A percentile compares a stretch with the other conserved stretches of the same genome.
Conservation (phyloP, 2,113 vertebrate species). For the Setophaga coronata region DNA sequence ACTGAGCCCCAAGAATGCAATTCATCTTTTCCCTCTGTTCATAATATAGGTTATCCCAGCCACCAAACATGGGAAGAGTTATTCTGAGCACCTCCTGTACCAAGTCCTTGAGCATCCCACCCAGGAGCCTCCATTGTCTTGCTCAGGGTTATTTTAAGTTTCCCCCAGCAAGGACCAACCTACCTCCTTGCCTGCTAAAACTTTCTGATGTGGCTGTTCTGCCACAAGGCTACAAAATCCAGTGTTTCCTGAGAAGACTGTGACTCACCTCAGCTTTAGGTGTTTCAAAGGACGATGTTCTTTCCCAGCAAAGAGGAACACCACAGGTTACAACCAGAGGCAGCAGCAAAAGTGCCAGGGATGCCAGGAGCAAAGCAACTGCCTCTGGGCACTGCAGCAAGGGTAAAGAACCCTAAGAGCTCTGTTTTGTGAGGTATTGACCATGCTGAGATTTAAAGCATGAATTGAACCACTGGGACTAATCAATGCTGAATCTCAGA, state of each 20-base stretch:
- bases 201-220: not conserved
- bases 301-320: not conserved
- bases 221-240: not conserved
- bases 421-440: not conserved
- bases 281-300: not conserved
- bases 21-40: not conserved
- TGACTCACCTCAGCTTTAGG: not conserved
- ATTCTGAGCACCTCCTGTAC: not conserved
- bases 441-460: accelerated
- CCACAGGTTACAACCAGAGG: accelerated
- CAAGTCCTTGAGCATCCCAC: not conserved
- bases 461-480: not conserved
- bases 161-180: not conserved
- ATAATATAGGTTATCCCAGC: not conserved
- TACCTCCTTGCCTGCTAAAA: not conserved
- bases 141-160: not conserved
- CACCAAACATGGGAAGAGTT: not conserved
- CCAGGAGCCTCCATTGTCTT: not conserved
- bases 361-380: not conserved
- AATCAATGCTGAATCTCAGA: not conserved
- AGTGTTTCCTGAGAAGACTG: not conserved
- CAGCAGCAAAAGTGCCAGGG: not conserved
- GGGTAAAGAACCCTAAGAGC: not conserved
- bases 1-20: not conserved
- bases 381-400: not conserved